Base-by-base conservation (phyloP, 2,797 vertebrate species). In the Buceros bicornis region DNA sequence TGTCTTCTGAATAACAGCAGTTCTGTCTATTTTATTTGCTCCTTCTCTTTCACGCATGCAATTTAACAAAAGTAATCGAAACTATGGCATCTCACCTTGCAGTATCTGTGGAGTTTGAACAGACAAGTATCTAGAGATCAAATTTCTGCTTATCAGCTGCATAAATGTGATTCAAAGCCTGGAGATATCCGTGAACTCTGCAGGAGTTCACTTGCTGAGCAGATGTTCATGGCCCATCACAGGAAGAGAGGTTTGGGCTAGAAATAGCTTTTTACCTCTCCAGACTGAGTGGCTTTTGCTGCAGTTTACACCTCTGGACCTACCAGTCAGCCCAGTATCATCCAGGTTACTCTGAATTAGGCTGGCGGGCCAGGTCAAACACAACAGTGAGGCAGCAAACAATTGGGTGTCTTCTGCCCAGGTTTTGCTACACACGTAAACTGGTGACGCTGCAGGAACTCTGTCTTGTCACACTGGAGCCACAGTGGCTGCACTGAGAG, bases 31-130 rank as follows among this genome's bases (percentile, higher is more conserved):
- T 89, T 93, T 91, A 80, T 89, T 90, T 93, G 80, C 57, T 87
- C n/a, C 48, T 66, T 61, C 53, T 70, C 64, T 82, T 74, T 69
- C 51, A 82, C 28, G 16, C 9, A 19, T 72, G 77, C 40, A 73
- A 12, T 87, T 90, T 89, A 88, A 95, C 87, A 53, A 81, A 84
- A 95, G 69, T 76, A 95, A 91, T 94, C 82, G 89, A 91, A 95
- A 77, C 80, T 13, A 16, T 31, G 28, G 70, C 62, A 73, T 88
- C 80, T 82, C 80, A 86, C 93, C 67, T 87, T 29, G 47, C 13
- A 3, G 31, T n/a, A 21, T 53, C 51, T 48, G 56, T 76, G 43
- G 26, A 9, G 72, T 82, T 90, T 91, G 70, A 94, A 56, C 47
- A 9, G 31, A 43, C 45, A 54, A 48, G 56, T 71, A 45, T 47